Evolutionary conservation across 1,140 invertebrate species (phyloP), one percentile per base, ranked within the genome.

Genomic region (Phthorimaea operculella): DNA sequence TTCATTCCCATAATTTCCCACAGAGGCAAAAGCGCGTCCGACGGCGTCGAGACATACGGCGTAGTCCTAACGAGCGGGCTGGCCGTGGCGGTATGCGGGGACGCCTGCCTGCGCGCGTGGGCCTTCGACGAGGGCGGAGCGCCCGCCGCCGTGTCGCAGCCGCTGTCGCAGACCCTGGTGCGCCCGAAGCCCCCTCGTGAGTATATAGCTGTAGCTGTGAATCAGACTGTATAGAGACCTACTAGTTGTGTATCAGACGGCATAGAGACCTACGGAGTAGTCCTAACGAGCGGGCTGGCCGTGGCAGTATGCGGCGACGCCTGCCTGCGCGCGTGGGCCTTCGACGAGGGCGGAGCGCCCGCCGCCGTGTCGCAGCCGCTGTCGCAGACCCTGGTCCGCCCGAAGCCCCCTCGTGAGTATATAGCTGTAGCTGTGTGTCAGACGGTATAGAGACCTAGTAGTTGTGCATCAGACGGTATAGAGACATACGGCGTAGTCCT

Each of bases 401-500:
- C 79, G 15, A 84, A 77, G 52, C 78, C 76, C 45, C 79, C 78
- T 2, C 79, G 81, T 83, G 66, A 72, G 74, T 70, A 28, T n/a
- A n/a, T n/a, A n/a, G n/a, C n/a, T n/a, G 2, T 28, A 28, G 17
- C 42, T 18, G 58, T 55, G 21, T n/a, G n/a, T n/a, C n/a, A n/a
- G n/a, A n/a, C n/a, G n/a, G n/a, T n/a, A n/a, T n/a, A n/a, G n/a
- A n/a, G n/a, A n/a, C n/a, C n/a, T n/a, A n/a, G n/a, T n/a, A n/a
- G n/a, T n/a, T n/a, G 21, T 6, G 21, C 21, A 28, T 28, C 65
- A 50, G 79, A 84, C 60, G 73, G 74, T 33, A 62, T 82, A 17
- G 81, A 84, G 54, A 77, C 76, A 18, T 82, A 83, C 62, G 79
- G 76, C n/a, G 81, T 81, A 33, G 73, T 81, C 18, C 55, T 81